Evolutionary conservation across 2,797 vertebrate genomes (phyloP).

Genomic region (Gallirallus australis): DNA sequence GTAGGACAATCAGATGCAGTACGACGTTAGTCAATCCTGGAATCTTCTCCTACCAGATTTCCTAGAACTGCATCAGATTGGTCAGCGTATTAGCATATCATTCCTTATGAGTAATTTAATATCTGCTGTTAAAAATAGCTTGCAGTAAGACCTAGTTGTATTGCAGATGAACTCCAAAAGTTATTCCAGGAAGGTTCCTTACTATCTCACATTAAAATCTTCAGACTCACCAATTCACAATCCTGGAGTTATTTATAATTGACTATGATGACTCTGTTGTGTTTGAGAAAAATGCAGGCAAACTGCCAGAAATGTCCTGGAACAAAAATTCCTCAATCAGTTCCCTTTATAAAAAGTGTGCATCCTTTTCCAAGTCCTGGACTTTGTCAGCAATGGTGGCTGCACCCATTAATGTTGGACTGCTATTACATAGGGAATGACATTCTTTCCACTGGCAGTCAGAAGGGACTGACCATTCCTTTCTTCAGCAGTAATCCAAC

Average conservation of each 20-base stretch:
- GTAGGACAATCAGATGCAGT: not conserved
- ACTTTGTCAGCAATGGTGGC: not conserved
- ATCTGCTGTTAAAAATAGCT: not conserved
- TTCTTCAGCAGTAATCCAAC: not conserved
- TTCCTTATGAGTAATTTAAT: not conserved
- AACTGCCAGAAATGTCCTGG: not conserved
- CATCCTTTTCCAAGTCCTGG: not conserved
- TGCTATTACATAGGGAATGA: not conserved
- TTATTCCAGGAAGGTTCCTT: not conserved
- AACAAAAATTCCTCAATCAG: not conserved
- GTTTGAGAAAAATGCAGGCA: not conserved
- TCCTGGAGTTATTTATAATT: not conserved
- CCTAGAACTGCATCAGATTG: not conserved
- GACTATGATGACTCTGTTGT: not conserved
- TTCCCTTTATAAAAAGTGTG: not conserved
- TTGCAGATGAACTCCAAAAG: not conserved
- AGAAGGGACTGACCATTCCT: slow-evolving; percentile 15
- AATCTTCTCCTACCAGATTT: not conserved
- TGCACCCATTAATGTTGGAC: not conserved
- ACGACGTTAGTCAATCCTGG: not conserved
- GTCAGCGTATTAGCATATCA: not conserved
- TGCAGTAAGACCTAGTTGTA: not conserved
- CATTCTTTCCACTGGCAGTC: slow-evolving; percentile 42
- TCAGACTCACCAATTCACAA: not conserved
- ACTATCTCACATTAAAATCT: not conserved